Base-by-base conservation (phyloP, 2,888 invertebrate species). In the Penaeus monodon region DNA sequence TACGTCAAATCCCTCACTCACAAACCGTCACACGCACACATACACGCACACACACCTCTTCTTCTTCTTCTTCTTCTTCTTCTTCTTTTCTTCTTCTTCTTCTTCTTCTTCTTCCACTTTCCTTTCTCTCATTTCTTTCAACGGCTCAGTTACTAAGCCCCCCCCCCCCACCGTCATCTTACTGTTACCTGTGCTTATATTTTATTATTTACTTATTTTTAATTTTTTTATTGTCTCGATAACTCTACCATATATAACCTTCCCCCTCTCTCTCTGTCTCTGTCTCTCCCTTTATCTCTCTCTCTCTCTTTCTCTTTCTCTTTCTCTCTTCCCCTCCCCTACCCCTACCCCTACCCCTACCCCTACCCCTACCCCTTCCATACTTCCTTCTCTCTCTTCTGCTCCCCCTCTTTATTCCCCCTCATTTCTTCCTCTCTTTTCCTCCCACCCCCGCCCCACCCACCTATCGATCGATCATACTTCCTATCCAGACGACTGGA, bases 1-100 rank as follows among this genome's bases (percentile, higher is more conserved):
- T 57, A 57, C 57, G 57, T 78, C 57, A 78, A 57, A 78, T 57
- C 78, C 78, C 64, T 65, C 80, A 65, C 80, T 63, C 80, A 80
- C 80, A 80, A 63, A 80, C 80, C 66, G 33, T 66, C 80, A 80
- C 65, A 65, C 80, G 65, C 65, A 66, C 80, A 66, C 80, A 80
- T 66, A 80, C 80, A 64, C 80, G 66, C 65, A 65, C 64, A 27
- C 80, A 65, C 33, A 27, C 65, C 63, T n/a, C 12, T 78, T 29
- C 1, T n/a, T 44, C 33, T 4, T 1, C 20, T 4, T 49, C 38
- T 8, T 8, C 20, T 20, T 24, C 33, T 57, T 20, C 4, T n/a
- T 20, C 12, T 44, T 20, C 14, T 38, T 22, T 2, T 38, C 3
- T 29, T 20, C 4, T 22, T 38, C 22, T 22, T 27, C 12, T 4